These are phyloP conservation scores for Datnioides undecimradiatus DNA, from an alignment of 2,113 vertebrate genomes.

Conservation along the genomic window DNA sequence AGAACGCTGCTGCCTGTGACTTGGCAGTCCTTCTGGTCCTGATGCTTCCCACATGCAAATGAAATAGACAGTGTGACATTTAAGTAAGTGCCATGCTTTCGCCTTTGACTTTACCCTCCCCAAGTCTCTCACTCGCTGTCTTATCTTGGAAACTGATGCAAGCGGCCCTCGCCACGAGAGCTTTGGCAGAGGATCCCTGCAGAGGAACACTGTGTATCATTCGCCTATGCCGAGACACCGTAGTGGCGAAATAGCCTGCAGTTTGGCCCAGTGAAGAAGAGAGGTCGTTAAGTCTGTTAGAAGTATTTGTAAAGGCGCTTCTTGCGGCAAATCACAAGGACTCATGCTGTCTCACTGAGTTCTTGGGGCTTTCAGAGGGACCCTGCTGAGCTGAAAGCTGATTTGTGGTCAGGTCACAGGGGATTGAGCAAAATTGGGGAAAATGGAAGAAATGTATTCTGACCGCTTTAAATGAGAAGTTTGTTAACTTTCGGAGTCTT, in stretches of 20 bases:
- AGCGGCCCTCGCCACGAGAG: conserved; percentile 33
- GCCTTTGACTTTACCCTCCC: conserved; percentile 51
- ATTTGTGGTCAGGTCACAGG: conserved; percentile 18
- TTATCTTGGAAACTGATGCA: conserved; percentile 61
- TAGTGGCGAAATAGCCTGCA: conserved; percentile 25
- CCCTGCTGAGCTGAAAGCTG: conserved; percentile 34
- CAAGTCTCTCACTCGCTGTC: conserved; percentile 35
- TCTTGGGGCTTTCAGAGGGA: conserved; percentile 30
- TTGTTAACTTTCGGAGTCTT: conserved; percentile 8
- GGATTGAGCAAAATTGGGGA: neutral
- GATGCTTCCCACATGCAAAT: conserved; percentile 70
- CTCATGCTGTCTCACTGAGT: conserved; percentile 39
- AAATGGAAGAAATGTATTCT: neutral
- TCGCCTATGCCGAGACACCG: conserved; percentile 31
- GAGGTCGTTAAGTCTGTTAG: conserved; percentile 4
- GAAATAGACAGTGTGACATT: conserved; percentile 62
- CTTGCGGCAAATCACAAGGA: conserved; percentile 37
- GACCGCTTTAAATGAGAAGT: neutral
- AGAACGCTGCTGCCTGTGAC: conserved; percentile 29
- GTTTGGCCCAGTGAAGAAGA: conserved; percentile 43
- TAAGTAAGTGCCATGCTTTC: conserved; percentile 54
- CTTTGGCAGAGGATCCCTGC: conserved; percentile 41
- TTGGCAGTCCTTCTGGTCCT: conserved; percentile 43
- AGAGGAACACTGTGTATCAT: conserved; percentile 43
- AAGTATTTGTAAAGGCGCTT: conserved; percentile 30